Evolutionary conservation across 2,888 invertebrate genomes (phyloP).

Genomic region (Amiota communis): DNA sequence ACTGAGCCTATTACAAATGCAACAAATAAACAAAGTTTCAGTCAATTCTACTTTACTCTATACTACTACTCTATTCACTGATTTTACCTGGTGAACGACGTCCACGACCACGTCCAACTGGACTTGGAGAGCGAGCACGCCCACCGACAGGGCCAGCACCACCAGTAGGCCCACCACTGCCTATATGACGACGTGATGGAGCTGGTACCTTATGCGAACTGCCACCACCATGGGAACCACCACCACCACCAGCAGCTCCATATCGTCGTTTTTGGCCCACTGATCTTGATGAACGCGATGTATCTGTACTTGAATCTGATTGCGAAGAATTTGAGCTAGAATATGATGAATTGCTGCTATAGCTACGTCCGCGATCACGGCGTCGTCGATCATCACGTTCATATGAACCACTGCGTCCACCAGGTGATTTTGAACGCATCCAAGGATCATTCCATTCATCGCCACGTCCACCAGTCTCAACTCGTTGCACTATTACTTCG

Average conservation of each 20-base stretch:
- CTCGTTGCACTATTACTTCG: constrained; percentile 85
- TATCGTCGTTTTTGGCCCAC: constrained; percentile 68
- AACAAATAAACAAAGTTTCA: neutral
- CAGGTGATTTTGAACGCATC: constrained; percentile 85
- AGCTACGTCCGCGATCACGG: constrained; percentile 71
- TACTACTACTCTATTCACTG: no score
- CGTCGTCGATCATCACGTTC: constrained; percentile 67
- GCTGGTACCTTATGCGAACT: constrained; percentile 63
- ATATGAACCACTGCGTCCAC: constrained; percentile 71
- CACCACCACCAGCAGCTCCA: constrained; percentile 18
- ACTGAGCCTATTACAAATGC: constrained; percentile 44
- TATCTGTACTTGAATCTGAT: constrained; percentile 77
- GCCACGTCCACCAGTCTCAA: constrained; percentile 75
- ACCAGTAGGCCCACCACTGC: constrained; percentile 41
- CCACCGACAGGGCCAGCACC: constrained; percentile 57
- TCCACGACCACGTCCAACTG: constrained; percentile 56
- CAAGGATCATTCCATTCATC: constrained; percentile 98
- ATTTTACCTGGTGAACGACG: constrained; percentile 68
- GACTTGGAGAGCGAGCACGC: constrained; percentile 65
- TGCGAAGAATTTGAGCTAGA: constrained; percentile 82
- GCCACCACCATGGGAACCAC: no score
- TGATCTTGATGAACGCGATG: constrained; percentile 69
- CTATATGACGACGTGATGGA: constrained; percentile 57
- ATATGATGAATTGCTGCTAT: constrained; percentile 71
- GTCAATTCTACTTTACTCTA: no score